These are phyloP conservation scores for Petrocephalus zakoni DNA, from an alignment of 2,113 vertebrate genomes.

Conservation along the genomic window DNA sequence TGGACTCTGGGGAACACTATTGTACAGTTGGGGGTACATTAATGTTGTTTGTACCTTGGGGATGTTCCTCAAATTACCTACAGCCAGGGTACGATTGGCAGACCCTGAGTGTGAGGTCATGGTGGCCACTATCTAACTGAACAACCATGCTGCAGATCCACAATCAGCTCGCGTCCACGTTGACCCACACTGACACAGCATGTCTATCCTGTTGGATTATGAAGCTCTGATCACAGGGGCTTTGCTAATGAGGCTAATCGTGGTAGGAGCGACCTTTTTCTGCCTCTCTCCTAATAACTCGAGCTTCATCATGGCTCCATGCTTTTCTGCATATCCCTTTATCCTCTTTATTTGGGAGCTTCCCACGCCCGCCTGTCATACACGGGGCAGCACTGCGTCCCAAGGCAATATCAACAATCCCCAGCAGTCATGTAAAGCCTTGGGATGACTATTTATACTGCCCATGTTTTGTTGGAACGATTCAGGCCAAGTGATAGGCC, in stretches of 20 bases:
- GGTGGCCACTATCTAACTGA: neutral
- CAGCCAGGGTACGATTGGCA: too few species aligned
- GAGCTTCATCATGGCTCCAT: neutral
- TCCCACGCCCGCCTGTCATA: neutral
- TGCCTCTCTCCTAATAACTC: neutral
- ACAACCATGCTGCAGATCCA: neutral
- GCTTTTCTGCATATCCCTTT: neutral
- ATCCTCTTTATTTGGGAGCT: neutral
- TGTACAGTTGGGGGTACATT: too few species aligned
- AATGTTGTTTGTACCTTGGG: too few species aligned
- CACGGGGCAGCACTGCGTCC: neutral
- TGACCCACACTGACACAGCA: neutral
- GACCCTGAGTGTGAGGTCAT: neutral
- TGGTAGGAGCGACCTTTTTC: neutral
- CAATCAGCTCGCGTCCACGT: neutral
- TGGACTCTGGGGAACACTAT: too few species aligned
- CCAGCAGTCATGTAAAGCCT: neutral
- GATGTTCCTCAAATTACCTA: too few species aligned
- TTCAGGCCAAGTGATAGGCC: neutral
- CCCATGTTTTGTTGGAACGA: neutral
- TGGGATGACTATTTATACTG: neutral
- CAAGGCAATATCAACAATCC: neutral
- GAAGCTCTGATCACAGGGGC: neutral
- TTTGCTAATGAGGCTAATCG: neutral
- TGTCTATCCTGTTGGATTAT: neutral